Evolutionary conservation across 2,797 vertebrate species (phyloP).

Genomic region (Numenius phaeopus): DNA sequence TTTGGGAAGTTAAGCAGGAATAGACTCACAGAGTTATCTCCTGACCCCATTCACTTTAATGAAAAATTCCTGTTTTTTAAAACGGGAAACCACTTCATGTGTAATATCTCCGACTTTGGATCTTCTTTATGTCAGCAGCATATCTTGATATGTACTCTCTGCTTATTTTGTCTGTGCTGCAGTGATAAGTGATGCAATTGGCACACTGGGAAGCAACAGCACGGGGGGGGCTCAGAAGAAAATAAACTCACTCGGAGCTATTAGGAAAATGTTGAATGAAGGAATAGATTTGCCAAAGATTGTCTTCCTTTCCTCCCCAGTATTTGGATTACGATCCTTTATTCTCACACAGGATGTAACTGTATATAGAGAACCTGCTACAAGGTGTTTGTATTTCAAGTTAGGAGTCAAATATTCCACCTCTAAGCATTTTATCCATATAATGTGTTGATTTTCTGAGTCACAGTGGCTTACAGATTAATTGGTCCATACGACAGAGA

Average conservation of each 20-base stretch:
- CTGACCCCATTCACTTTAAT: background rate
- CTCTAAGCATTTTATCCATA: background rate
- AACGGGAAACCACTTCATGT: background rate
- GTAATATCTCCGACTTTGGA: background rate
- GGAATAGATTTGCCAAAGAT: background rate
- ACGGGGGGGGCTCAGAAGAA: accelerated
- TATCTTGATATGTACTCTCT: background rate
- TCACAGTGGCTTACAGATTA: background rate
- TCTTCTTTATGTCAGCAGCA: background rate
- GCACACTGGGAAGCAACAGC: background rate
- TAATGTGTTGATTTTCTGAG: background rate
- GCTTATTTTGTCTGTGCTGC: background rate
- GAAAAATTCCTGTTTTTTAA: background rate
- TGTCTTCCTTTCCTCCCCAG: background rate
- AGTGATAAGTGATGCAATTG: background rate
- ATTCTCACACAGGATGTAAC: background rate
- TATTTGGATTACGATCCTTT: background rate
- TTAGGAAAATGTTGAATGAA: background rate
- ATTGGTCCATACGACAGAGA: background rate
- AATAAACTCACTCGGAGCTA: background rate
- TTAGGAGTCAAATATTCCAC: background rate
- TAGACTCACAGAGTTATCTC: background rate
- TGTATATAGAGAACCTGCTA: background rate
- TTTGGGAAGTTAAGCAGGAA: background rate
- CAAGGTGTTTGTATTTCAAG: background rate